Evolutionary conservation across 2,888 invertebrate genomes (phyloP), one percentile per base, ranked within the genome.

Genomic region (Dasypolia templi): DNA sequence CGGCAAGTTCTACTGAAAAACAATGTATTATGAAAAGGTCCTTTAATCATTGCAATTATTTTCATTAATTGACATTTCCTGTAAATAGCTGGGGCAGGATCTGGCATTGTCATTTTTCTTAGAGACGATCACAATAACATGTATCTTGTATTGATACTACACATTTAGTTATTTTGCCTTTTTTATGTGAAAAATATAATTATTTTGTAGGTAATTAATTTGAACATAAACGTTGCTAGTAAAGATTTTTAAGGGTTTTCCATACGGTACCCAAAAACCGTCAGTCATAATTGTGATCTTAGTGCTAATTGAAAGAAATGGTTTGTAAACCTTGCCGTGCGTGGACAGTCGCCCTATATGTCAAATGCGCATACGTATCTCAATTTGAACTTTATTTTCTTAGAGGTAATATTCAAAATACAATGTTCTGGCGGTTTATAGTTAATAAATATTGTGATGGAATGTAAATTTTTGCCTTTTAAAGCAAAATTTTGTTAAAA

Each of bases 231-330:
- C 17, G 2, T 14, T 46, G 17, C 26, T 26, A 12, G 7, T 7
- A 17, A 9, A 76, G 11, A 22, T 29, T 51, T 44, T 3, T n/a
- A 51, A 1, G 1, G 4, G 35, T 58, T 32, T 49, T 46, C 14
- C 11, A 4, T 14, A 74, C 79, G 77, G 89, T 71, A 86, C 89
- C 87, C 90, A 76, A 84, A 86, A 76, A 62, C 72, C 17, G 72
- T 81, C 83, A 83, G 86, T 86, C 84, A 86, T 88, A 83, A 74
- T 53, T 77, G 79, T 79, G 74, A 77, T 90, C 87, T 85, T 68
- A 64, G 76, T 85, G 90, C 90, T 94, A 94, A 94, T 91, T 90
- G 91, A 86, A 83, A 89, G 88, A 90, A 93, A 92, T 91, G 90
- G 88, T 92, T 84, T 84, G 92, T 89, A 90, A 91, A 92, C 87